phyloP scores from a whole-genome alignment of 2,888 invertebrate genomes.

The Brachypterus glaber region DNA sequence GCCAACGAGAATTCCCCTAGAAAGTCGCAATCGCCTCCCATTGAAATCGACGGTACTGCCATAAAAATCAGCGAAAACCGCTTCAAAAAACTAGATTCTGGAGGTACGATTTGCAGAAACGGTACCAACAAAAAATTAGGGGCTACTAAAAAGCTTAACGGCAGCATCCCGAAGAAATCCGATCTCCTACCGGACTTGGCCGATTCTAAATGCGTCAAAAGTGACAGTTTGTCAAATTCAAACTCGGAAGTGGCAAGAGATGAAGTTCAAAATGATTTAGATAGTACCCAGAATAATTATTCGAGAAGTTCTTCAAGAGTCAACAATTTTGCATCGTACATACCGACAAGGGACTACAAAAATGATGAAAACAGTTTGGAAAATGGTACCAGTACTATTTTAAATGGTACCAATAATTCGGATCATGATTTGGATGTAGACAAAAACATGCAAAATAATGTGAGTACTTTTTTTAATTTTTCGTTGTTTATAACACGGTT shows the following conservation, averaged over 20 bases:
- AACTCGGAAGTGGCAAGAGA: constrained; percentile 7
- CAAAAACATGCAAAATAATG: constrained; percentile 18
- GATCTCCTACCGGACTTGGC: neutral
- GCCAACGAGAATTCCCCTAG: constrained; percentile 26
- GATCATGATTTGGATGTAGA: constrained; percentile 22
- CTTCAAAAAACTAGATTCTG: constrained; percentile 23
- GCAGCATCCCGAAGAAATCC: neutral
- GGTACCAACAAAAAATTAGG: neutral
- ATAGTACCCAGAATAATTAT: constrained; percentile 10
- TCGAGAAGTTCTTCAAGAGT: constrained; percentile 28
- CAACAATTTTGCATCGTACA: constrained; percentile 53
- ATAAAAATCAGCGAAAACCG: constrained; percentile 20
- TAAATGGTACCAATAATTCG: no score
- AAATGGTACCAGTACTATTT: no score
- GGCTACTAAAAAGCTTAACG: neutral
- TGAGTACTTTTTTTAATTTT: constrained; percentile 20
- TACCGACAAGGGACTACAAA: constrained; percentile 41
- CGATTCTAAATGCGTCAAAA: constrained; percentile 3
- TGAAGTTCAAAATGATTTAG: constrained; percentile 6
- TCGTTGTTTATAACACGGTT: constrained; percentile 17
- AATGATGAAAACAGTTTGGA: constrained; percentile 29
- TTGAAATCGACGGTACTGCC: constrained; percentile 8
- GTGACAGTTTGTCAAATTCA: constrained; percentile 12
- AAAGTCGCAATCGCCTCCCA: constrained; percentile 3
- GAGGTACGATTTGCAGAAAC: constrained; percentile 1